Evolutionary conservation across 2,888 invertebrate species (phyloP).

Genomic region (Clusia tigrina): DNA sequence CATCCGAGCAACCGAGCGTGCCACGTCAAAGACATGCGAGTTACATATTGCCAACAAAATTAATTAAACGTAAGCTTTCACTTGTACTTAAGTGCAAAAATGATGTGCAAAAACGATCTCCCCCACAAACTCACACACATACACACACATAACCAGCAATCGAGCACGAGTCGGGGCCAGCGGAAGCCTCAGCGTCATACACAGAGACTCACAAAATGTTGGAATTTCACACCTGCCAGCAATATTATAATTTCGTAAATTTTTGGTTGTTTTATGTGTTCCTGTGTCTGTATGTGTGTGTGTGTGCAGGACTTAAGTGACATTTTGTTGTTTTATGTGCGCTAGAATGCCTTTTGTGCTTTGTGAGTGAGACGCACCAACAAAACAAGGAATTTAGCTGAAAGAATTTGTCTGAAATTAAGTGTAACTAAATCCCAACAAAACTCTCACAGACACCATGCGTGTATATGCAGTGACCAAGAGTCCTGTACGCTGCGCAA

Average conservation of each 20-base stretch:
- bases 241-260: neutral
- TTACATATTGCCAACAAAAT: slow-evolving; percentile 4
- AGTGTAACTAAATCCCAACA: slow-evolving; percentile 6
- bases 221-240: slow-evolving; percentile 6
- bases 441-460: no score
- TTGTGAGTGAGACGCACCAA: neutral
- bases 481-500: no score
- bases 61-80: slow-evolving; percentile 13
- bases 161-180: no score
- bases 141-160: neutral
- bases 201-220: neutral
- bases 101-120: neutral
- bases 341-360: neutral
- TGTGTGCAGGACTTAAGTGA: slow-evolving; percentile 1
- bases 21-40: slow-evolving; percentile 6
- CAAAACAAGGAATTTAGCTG: neutral
- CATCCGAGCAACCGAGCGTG: neutral
- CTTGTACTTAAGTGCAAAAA: slow-evolving; percentile 3
- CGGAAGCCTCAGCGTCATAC: no score
- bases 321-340: slow-evolving; percentile 1
- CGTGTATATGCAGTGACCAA: no score
- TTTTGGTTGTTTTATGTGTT: neutral
- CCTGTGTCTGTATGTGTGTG: neutral
- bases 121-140: neutral
- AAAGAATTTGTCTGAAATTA: slow-evolving; percentile 2